Percentiles rank a stretch among this genome's conserved stretches.
phyloP scores from a whole-genome alignment of 2,797 vertebrate genomes.

The Austrolebias charrua region DNA sequence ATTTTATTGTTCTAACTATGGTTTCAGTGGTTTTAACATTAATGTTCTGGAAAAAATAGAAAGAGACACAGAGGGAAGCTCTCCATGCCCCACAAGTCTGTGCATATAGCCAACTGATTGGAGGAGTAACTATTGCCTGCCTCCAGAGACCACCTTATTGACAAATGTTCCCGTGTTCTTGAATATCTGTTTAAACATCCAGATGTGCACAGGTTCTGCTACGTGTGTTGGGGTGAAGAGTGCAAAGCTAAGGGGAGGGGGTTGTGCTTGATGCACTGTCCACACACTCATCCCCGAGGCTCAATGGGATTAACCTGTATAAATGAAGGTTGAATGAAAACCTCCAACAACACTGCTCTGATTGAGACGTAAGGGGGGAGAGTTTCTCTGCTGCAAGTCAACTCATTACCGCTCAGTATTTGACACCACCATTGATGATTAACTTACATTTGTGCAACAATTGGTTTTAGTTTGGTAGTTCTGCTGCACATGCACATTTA shows the following conservation, averaged over 20 bases:
- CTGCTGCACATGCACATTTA: no score
- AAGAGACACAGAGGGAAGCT: background rate
- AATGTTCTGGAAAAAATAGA: background rate
- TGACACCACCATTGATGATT: no score
- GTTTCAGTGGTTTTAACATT: background rate
- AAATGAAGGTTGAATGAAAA: no score
- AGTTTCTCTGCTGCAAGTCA: slow-evolving; percentile 12
- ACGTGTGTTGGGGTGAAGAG: background rate
- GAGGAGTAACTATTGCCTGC: slow-evolving; percentile 39
- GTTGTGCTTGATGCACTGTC: no score
- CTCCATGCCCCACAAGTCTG: no score
- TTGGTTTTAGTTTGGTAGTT: background rate
- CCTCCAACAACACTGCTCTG: slow-evolving; percentile 21
- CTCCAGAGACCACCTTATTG: slow-evolving; percentile 47
- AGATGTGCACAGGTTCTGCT: slow-evolving; percentile 47
- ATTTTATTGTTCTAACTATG: background rate
- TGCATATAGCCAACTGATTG: background rate
- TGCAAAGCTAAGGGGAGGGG: background rate
- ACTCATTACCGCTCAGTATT: slow-evolving; percentile 13
- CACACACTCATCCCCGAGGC: background rate
- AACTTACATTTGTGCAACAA: background rate
- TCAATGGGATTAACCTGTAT: no score
- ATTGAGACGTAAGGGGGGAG: slow-evolving; percentile 21
- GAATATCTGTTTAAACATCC: slow-evolving; percentile 11
- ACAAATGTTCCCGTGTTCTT: slow-evolving; percentile 38